Percentiles rank a stretch among this genome's conserved stretches.
Conservation (phyloP, 2,113 vertebrate genomes). For the Heteronetta atricapilla region DNA sequence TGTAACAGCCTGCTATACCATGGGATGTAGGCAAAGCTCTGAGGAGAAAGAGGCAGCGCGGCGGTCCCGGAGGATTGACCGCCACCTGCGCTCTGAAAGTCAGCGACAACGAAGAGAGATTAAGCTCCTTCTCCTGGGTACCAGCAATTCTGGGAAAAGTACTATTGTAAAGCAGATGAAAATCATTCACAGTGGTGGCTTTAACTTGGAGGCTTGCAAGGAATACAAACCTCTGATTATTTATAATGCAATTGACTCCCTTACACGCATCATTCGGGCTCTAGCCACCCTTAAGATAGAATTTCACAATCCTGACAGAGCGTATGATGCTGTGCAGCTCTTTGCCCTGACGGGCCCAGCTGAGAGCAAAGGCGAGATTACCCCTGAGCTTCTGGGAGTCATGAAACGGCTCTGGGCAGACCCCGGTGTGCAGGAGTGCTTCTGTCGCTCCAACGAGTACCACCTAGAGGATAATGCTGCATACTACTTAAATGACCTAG, state of each 20-base stretch:
- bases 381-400: slow-evolving; percentile 91
- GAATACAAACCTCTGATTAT: slow-evolving; percentile 98
- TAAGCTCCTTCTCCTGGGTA: slow-evolving; percentile 94
- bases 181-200: slow-evolving; percentile 98
- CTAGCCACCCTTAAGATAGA: slow-evolving; percentile 96
- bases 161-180: slow-evolving; percentile 99
- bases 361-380: slow-evolving; percentile 98
- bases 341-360: slow-evolving; percentile 96
- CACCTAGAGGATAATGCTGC: slow-evolving; percentile 98
- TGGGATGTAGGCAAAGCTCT: slow-evolving; percentile 99
- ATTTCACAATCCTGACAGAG: slow-evolving; percentile 95
- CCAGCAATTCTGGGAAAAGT: slow-evolving; percentile 99
- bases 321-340: slow-evolving; percentile 96
- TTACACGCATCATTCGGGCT: slow-evolving; percentile 96
- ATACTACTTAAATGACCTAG: slow-evolving; percentile 97
- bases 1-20: slow-evolving; percentile 76
- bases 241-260: slow-evolving; percentile 98
- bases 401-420: slow-evolving; percentile 97
- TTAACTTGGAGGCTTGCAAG: slow-evolving; percentile 97
- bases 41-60: slow-evolving; percentile 99
- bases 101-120: slow-evolving; percentile 97
- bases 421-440: slow-evolving; percentile 95
- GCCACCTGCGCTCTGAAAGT: slow-evolving; percentile 97
- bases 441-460: slow-evolving; percentile 96
- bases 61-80: slow-evolving; percentile 97